These are phyloP conservation scores for Aphelenchoides bicaudatus DNA, from an alignment of 2,888 invertebrate genomes.

Conservation along the genomic window DNA sequence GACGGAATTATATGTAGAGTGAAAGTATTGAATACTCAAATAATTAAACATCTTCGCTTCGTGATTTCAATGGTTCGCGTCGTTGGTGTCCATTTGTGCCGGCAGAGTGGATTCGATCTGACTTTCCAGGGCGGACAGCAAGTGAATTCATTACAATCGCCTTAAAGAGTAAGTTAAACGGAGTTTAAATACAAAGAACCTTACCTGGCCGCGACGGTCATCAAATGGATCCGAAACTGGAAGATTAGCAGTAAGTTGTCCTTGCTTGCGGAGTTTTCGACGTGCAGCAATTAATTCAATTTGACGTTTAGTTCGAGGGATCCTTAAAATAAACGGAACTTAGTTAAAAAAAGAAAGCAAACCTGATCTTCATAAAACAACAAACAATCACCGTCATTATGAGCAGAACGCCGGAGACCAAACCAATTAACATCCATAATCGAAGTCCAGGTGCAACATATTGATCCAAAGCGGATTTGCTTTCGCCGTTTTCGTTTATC, in stretches of 20 bases:
- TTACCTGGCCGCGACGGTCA: too few relatives aligned
- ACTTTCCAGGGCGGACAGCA: constrained; percentile 3
- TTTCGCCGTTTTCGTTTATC: constrained; percentile 13
- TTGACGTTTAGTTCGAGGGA: constrained; percentile 56
- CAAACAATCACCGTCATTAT: constrained; percentile 59
- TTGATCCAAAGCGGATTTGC: constrained; percentile 48
- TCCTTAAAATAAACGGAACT: constrained; percentile 26
- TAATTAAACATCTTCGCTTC: constrained; percentile 14
- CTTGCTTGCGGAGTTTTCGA: constrained; percentile 29
- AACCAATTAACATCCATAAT: constrained; percentile 59
- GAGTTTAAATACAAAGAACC: constrained; percentile 26
- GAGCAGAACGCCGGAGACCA: constrained; percentile 57
- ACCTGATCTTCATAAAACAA: constrained; percentile 57
- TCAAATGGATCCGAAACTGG: not conserved
- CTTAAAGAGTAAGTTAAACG: constrained; percentile 39
- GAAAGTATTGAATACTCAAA: too few relatives aligned
- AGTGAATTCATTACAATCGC: constrained; percentile 55
- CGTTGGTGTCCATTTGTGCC: not conserved
- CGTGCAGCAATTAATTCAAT: constrained; percentile 48
- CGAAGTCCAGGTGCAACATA: constrained; percentile 57
- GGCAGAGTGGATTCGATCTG: constrained; percentile 10
- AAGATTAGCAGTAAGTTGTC: not conserved
- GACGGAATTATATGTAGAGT: too few relatives aligned
- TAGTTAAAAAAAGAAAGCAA: constrained; percentile 46
- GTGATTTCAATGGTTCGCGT: constrained; percentile 19